phyloP scores from a whole-genome alignment of 2,797 vertebrate species.

The Rhinichthys osculus region DNA sequence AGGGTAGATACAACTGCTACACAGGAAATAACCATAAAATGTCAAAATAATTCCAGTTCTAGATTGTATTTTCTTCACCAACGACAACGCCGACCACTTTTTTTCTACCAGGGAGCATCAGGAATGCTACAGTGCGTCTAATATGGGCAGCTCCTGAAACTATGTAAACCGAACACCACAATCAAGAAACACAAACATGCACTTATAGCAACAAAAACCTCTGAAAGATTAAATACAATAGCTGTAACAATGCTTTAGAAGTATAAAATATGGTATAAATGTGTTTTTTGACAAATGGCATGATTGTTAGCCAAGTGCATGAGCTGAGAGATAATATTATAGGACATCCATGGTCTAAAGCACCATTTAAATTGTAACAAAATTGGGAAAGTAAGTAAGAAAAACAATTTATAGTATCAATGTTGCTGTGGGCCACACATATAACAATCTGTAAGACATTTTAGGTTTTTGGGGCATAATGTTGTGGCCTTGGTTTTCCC shows the following conservation, averaged over 20 bases:
- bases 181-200: conserved; percentile 22
- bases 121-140: neutral
- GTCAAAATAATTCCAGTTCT: conserved; percentile 55
- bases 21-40: conserved; percentile 31
- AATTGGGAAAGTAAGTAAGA: neutral
- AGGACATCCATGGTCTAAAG: conserved; percentile 15
- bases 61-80: neutral
- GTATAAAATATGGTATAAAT: conserved; percentile 23
- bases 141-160: neutral
- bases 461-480: neutral
- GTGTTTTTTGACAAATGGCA: conserved; percentile 14
- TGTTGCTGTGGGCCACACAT: neutral
- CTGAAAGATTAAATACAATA: conserved; percentile 5
- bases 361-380: conserved; percentile 20
- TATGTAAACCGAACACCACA: conserved; percentile 10
- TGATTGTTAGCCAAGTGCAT: conserved; percentile 21
- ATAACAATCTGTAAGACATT: neutral
- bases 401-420: neutral
- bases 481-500: neutral
- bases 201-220: conserved; percentile 20
- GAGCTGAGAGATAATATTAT: neutral
- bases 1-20: neutral
- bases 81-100: neutral
- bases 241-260: conserved; percentile 5
- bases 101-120: conserved; percentile 1